Evolutionary conservation across 2,113 vertebrate genomes (phyloP).

Genomic region (Amia ocellicauda): DNA sequence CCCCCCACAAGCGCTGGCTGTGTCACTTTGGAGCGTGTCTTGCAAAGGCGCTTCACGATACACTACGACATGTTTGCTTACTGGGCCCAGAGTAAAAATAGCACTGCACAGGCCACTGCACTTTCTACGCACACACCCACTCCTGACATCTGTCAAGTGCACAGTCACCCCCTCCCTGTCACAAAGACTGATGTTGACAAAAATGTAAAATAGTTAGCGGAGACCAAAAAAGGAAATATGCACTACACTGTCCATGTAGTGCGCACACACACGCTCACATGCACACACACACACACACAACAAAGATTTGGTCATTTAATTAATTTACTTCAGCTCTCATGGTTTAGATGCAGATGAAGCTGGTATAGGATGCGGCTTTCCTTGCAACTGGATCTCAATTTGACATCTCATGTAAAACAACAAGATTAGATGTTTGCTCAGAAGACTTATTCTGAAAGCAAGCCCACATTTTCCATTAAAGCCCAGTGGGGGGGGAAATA

Average conservation of each 20-base stretch:
- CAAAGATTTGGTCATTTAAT: too few relatives aligned
- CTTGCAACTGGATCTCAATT: too few relatives aligned
- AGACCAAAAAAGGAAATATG: background rate
- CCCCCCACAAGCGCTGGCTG: rapidly evolving
- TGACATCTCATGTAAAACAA: too few relatives aligned
- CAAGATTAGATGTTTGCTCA: too few relatives aligned
- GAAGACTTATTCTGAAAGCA: too few relatives aligned
- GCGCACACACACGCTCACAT: background rate
- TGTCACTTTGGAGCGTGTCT: background rate
- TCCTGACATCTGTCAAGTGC: background rate
- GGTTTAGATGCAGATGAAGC: too few relatives aligned
- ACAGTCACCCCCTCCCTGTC: background rate
- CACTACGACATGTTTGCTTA: conserved; percentile 1
- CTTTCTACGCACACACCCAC: background rate
- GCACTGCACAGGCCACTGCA: background rate
- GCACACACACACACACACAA: background rate
- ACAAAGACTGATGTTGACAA: background rate
- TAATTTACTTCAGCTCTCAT: too few relatives aligned
- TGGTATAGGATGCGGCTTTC: too few relatives aligned
- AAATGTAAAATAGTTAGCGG: background rate
- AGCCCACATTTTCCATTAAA: too few relatives aligned
- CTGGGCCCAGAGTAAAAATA: background rate
- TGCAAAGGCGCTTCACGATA: background rate
- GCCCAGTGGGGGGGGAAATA: too few relatives aligned
- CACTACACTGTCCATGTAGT: too few relatives aligned